Percentiles rank a stretch among this genome's conserved stretches.
Evolutionary conservation across 2,113 vertebrate genomes (phyloP).

Genomic region (Gila orcuttii): DNA sequence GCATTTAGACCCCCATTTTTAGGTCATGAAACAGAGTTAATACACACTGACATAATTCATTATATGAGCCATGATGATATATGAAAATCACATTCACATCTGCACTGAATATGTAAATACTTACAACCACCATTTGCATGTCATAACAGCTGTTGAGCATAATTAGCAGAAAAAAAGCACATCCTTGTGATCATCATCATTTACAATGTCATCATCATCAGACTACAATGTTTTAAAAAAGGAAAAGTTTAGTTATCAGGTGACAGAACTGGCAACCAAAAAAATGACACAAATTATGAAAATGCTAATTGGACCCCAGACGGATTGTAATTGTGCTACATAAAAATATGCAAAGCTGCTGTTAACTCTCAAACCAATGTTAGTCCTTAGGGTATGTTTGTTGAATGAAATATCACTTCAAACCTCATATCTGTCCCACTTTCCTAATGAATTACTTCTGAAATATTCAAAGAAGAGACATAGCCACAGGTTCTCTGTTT

Average conservation of each 20-base stretch:
- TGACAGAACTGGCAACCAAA: constrained; percentile 1
- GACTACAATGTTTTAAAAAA: background rate
- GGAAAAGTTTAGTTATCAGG: background rate
- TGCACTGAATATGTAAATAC: constrained; percentile 14
- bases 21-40: constrained; percentile 15
- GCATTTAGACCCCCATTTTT: constrained; percentile 13
- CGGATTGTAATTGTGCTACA: background rate
- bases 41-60: constrained; percentile 20
- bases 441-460: constrained; percentile 44
- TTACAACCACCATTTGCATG: constrained; percentile 22
- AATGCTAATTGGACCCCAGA: constrained; percentile 23
- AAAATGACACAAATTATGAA: constrained; percentile 13
- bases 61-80: background rate
- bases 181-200: background rate
- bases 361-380: constrained; percentile 29
- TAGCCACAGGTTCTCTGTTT: constrained; percentile 45
- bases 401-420: constrained; percentile 36
- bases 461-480: constrained; percentile 47
- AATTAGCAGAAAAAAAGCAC: background rate
- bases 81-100: constrained; percentile 24
- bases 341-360: constrained; percentile 27
- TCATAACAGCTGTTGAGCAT: constrained; percentile 24
- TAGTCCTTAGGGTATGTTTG: constrained; percentile 1
- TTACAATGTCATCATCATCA: too few relatives aligned
- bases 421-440: constrained; percentile 24